Conservation (phyloP, 1,140 invertebrate genomes). For the Drosophila miranda region DNA sequence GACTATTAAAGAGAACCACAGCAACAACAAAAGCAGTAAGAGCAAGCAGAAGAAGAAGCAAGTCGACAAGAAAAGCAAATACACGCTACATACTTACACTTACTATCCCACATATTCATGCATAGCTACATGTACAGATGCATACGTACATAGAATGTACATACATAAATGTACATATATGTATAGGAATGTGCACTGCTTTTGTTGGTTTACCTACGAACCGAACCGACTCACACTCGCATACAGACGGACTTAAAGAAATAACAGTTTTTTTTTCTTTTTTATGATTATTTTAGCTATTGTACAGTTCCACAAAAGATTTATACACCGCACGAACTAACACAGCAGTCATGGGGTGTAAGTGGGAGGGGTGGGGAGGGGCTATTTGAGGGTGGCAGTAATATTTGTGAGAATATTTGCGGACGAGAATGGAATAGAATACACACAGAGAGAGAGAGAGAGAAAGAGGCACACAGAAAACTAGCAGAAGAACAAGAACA, state of each 20-base stretch:
- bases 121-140: slow-evolving; percentile 51
- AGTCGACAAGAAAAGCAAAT: slow-evolving; percentile 73
- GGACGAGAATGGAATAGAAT: slow-evolving; percentile 42
- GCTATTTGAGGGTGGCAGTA: slow-evolving; percentile 11
- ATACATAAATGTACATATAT: slow-evolving; percentile 2
- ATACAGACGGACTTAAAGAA: slow-evolving; percentile 25
- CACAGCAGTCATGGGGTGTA: slow-evolving; percentile 16
- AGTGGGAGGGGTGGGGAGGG: slow-evolving; percentile 5
- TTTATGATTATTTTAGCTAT: slow-evolving; percentile 73
- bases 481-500: slow-evolving; percentile 36
- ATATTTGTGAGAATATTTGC: slow-evolving; percentile 77
- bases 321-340: slow-evolving; percentile 67
- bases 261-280: slow-evolving; percentile 21
- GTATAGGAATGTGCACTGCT: slow-evolving; percentile 19
- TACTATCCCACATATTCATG: slow-evolving; percentile 68
- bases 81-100: slow-evolving; percentile 78
- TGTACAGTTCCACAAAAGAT: slow-evolving; percentile 78
- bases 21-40: slow-evolving; percentile 13
- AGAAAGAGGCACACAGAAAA: slow-evolving; percentile 14
- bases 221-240: slow-evolving; percentile 19
- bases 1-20: slow-evolving; percentile 69
- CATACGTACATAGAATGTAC: slow-evolving; percentile 12
- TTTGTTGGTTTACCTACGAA: slow-evolving; percentile 40
- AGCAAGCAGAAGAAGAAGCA: not conserved
- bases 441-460: not conserved